phyloP scores from a whole-genome alignment of 1,140 invertebrate species.

The Dendrolimus kikuchii region DNA sequence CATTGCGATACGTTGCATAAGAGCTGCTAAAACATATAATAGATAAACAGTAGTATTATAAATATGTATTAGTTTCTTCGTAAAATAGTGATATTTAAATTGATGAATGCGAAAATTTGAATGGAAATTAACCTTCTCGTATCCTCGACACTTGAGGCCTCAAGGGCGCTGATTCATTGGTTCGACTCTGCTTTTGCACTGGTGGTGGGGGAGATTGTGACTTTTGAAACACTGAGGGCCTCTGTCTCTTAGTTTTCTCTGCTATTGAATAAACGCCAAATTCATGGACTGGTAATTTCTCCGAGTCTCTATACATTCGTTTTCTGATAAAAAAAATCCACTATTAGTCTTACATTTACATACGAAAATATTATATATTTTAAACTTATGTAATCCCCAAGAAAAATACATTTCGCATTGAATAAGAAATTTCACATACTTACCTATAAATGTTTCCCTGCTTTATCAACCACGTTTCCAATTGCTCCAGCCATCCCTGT shows the following conservation, averaged over 20 bases:
- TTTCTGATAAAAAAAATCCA: conserved; percentile 34
- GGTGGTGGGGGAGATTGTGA: conserved; percentile 37
- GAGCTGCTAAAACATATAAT: conserved; percentile 20
- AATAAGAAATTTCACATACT: conserved; percentile 19
- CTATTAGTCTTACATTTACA: too few species aligned
- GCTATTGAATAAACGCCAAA: conserved; percentile 56
- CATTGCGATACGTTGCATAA: conserved; percentile 31
- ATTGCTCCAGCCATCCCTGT: conserved; percentile 53
- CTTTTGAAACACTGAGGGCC: conserved; percentile 31
- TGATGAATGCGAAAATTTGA: not conserved
- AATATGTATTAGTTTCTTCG: conserved; percentile 4
- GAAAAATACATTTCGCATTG: not conserved
- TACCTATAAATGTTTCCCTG: conserved; percentile 64
- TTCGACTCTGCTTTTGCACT: conserved; percentile 24
- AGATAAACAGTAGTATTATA: conserved; percentile 32
- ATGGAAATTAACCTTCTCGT: conserved; percentile 28
- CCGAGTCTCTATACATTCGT: conserved; percentile 37
- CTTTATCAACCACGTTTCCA: conserved; percentile 58
- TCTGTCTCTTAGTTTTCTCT: conserved; percentile 32
- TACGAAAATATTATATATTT: too few species aligned
- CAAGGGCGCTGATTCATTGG: conserved; percentile 21
- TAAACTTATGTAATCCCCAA: not conserved
- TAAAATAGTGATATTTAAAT: too few species aligned
- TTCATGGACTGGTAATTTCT: conserved; percentile 44
- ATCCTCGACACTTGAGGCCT: conserved; percentile 38